phyloP scores from a whole-genome alignment of 1,140 invertebrate genomes.

The Drosophila orosa region DNA sequence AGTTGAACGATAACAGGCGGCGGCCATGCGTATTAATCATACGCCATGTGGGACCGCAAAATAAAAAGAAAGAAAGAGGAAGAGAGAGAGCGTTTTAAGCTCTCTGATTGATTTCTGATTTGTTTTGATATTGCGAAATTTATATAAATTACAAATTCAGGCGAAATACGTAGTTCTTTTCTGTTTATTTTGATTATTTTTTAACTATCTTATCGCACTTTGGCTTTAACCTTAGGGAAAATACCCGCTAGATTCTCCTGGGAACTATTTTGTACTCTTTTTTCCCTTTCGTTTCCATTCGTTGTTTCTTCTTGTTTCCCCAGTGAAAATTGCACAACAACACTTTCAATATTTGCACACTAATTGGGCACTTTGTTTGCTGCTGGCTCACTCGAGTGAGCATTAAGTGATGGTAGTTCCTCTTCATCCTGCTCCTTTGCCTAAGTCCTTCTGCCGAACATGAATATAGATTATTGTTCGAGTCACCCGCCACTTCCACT shows the following conservation, averaged over 20 bases:
- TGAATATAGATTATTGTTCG: constrained; percentile 78
- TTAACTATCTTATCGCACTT: constrained; percentile 44
- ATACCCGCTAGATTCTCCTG: constrained; percentile 8
- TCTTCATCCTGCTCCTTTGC: constrained; percentile 15
- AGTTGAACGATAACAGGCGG: constrained; percentile 22
- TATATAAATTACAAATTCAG: constrained; percentile 23
- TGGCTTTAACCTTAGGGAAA: not conserved
- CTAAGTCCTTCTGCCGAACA: constrained; percentile 43
- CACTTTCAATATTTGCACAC: constrained; percentile 80
- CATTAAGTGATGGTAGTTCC: constrained; percentile 56
- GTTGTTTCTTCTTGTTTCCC: constrained; percentile 5
- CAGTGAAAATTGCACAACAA: constrained; percentile 51
- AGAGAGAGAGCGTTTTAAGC: not conserved
- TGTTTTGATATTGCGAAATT: constrained; percentile 32
- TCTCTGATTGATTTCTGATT: constrained; percentile 41
- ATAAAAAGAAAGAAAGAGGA: not conserved
- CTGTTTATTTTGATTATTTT: not conserved
- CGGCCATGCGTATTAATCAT: constrained; percentile 41
- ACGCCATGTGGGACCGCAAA: constrained; percentile 17
- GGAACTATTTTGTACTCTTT: constrained; percentile 26
- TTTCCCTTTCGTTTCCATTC: constrained; percentile 9
- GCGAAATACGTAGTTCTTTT: not conserved
- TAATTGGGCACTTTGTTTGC: constrained; percentile 74
- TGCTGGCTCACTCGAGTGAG: constrained; percentile 47
- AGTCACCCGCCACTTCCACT: constrained; percentile 18